Evolutionary conservation across 2,113 vertebrate species (phyloP).

Genomic region (Hippocampus abdominalis): DNA sequence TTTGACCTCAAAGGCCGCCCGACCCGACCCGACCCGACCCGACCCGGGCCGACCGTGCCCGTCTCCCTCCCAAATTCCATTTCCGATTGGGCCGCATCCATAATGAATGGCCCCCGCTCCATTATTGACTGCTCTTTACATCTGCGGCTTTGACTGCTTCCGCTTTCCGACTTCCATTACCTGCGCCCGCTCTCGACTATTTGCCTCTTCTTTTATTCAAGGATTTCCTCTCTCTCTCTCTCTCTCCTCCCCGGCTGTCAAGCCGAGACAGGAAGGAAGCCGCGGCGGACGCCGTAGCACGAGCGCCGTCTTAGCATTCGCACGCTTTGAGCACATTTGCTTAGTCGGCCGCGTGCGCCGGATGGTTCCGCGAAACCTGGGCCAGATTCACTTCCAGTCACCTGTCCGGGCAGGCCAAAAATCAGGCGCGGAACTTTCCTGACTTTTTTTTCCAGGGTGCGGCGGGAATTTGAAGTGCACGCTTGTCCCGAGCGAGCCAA

Average conservation of each 20-base stretch:
- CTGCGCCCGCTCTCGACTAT: constrained; percentile 63
- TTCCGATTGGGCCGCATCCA: constrained; percentile 63
- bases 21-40: constrained; percentile 18
- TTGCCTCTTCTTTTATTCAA: constrained; percentile 69
- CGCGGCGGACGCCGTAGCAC: constrained; percentile 7
- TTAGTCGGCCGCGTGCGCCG: constrained; percentile 8
- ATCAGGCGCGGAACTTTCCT: not conserved
- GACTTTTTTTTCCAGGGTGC: too few relatives aligned
- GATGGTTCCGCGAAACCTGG: constrained; percentile 1
- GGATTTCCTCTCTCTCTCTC: constrained; percentile 26
- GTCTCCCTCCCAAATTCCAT: constrained; percentile 31
- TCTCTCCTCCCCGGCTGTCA: constrained; percentile 27
- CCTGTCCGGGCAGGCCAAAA: constrained; percentile 2
- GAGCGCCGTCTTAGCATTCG: constrained; percentile 14
- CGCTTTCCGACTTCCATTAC: constrained; percentile 63
- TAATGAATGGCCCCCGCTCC: constrained; percentile 57
- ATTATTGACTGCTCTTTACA: constrained; percentile 70
- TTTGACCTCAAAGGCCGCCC: not conserved
- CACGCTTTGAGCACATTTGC: constrained; percentile 9
- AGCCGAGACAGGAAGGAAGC: constrained; percentile 25
- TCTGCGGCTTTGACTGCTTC: constrained; percentile 54
- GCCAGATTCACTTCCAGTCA: not conserved
- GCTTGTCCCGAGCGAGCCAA: too few relatives aligned
- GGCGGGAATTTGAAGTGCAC: too few relatives aligned
- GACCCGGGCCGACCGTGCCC: constrained; percentile 18